Base-by-base conservation (phyloP, 2,888 invertebrate species). In the Strigamia transsilvanica region DNA sequence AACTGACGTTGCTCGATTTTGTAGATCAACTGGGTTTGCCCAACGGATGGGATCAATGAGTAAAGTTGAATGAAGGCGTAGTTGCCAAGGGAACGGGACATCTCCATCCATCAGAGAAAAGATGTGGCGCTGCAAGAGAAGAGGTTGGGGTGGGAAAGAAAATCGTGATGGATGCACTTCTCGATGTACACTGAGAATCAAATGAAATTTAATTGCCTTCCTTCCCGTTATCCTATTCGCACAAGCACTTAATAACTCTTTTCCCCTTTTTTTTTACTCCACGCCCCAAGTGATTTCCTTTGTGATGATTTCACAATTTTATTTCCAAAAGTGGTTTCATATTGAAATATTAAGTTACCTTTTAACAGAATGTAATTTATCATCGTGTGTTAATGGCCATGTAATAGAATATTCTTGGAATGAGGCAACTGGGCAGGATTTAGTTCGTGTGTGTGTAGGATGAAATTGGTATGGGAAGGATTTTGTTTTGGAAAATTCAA, bases 121-220 rank as follows among this genome's bases (percentile, higher is more conserved):
- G 27, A 32, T 73, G 73, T 27, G 27, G 32, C 73, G 27, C 27
- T 32, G 7, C 12, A 32, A 27, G 73, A 15, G 73, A 32, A 15
- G 13, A 27, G 73, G 5, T 32, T 46, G 46, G n/a, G 56, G 13
- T 27, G 73, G 27, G 73, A 32, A 18, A 56, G 56, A 56, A 56
- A 56, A 73, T 73, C 32, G 73, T 73, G 73, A 73, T 73, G 73
- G 73, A 73, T 73, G 73, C 73, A 73, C 73, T 73, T 32, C 73
- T 73, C 73, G n/a, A 73, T 73, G 73, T 73, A 32, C 73, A 73
- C 32, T 73, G 73, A 73, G 73, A 73, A 73, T 73, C 73, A 73
- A 73, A 73, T 73, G 73, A 73, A 73, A 73, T 73, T 73, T 73
- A 73, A 73, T 73, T 73, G 73, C 73, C 73, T 73, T n/a, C 73